These are phyloP conservation scores for Diaperis boleti DNA, from an alignment of 2,888 invertebrate genomes.

Conservation along the genomic window DNA sequence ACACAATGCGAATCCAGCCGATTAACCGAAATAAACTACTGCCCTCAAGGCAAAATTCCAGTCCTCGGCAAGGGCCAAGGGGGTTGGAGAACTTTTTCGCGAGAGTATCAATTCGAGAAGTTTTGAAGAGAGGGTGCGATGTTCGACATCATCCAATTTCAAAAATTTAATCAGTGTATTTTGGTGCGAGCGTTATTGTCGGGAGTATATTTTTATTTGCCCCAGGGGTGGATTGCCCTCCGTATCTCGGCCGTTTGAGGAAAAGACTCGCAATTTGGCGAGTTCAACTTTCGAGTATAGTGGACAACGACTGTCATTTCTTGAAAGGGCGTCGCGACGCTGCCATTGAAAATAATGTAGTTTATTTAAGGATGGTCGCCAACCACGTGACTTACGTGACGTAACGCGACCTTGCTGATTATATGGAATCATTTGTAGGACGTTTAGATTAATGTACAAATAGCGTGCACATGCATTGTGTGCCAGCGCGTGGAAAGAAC, in stretches of 20 bases:
- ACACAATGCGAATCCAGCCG: slow-evolving; percentile 29
- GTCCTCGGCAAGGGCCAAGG: neutral
- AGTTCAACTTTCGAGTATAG: slow-evolving; percentile 22
- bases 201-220: slow-evolving; percentile 12
- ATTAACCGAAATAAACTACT: slow-evolving; percentile 30
- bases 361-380: slow-evolving; percentile 13
- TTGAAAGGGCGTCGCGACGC: slow-evolving; percentile 25
- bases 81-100: neutral
- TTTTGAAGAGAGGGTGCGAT: too few relatives aligned
- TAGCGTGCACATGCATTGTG: slow-evolving; percentile 45
- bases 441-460: slow-evolving; percentile 49
- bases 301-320: slow-evolving; percentile 26
- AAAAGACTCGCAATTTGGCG: slow-evolving; percentile 9
- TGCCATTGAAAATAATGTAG: neutral
- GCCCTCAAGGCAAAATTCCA: neutral
- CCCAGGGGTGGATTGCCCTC: slow-evolving; percentile 6
- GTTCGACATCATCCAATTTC: neutral
- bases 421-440: slow-evolving; percentile 54
- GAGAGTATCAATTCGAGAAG: neutral
- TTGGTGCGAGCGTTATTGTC: slow-evolving; percentile 3
- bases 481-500: slow-evolving; percentile 29
- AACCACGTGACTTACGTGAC: slow-evolving; percentile 51
- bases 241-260: slow-evolving; percentile 9
- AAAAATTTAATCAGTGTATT: slow-evolving; percentile 14
- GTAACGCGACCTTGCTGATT: slow-evolving; percentile 57